Base-by-base conservation (phyloP, 2,113 vertebrate species). In the Oncorhynchus keta region DNA sequence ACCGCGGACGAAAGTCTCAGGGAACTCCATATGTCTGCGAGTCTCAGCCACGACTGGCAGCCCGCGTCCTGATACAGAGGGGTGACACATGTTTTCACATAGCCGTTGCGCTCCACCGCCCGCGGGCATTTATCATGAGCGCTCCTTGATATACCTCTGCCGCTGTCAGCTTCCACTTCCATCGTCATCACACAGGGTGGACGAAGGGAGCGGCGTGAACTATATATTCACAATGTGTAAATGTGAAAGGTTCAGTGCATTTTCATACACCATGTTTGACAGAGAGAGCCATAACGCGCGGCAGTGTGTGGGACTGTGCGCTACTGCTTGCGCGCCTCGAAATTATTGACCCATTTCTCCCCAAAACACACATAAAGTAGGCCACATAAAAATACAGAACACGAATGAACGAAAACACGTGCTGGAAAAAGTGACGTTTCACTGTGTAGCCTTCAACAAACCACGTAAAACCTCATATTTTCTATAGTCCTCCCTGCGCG, bases 1-100 rank as follows among this genome's bases (percentile, higher is more conserved):
- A 94, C 85, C 78, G 92, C 95, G 55, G 86, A 91, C 88, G 92
- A 93, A 80, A 93, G 89, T 92, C 93, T 84, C 76, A 89, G 70
- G 77, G 86, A 84, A 86, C 88, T 88, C 91, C 87, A 82, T 84
- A 86, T 86, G 70, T 86, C 87, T 76, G 74, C 86, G 82, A 81
- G 79, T 68, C 85, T 88, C 22, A 79, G 79, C 87, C 82, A 88
- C 70, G 85, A 85, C 76, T 79, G 76, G 80, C 85, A 80, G 39
- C 39, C 62, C 3, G 80, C 76, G 85, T 88, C 89, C 83, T 72
- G 84, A 67, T 68, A 68, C 80, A 88, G 26, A 49, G 86, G 81
- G 76, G 73, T 83, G 68, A 89, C 92, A 72, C 89, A 82, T 83
- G 83, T 80, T 71, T 61, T 85, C 85, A 89, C 89, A 70, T 90